Percentiles rank a stretch among this genome's conserved stretches.
phyloP scores from a whole-genome alignment of 2,797 vertebrate genomes.

The Bradypodion ventrale region DNA sequence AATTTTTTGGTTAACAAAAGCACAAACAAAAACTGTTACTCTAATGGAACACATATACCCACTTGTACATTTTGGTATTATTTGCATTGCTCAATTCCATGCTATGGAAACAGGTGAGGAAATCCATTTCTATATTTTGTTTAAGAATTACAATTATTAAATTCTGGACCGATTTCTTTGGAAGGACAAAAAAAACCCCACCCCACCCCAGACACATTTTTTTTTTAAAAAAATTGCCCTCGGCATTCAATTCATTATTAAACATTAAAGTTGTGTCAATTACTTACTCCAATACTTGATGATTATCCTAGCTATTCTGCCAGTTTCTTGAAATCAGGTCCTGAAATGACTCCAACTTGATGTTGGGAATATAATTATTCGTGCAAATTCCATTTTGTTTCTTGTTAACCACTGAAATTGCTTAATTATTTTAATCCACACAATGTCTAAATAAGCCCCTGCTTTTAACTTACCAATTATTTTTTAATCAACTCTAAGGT shows the following conservation, averaged over 20 bases:
- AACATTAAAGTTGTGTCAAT: slow-evolving; percentile 75
- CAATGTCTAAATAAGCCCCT: slow-evolving; percentile 57
- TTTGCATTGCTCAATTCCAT: slow-evolving; percentile 58
- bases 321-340: slow-evolving; percentile 52
- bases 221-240: slow-evolving; percentile 50
- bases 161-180: slow-evolving; percentile 49
- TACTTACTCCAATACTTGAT: slow-evolving; percentile 70
- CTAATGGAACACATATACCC: slow-evolving; percentile 13
- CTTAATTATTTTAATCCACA: slow-evolving; percentile 65
- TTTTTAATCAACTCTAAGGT: slow-evolving; percentile 68
- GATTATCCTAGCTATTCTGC: slow-evolving; percentile 69
- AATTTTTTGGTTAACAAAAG: slow-evolving; percentile 25
- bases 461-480: slow-evolving; percentile 61
- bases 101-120: slow-evolving; percentile 26
- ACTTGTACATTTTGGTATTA: slow-evolving; percentile 41
- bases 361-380: slow-evolving; percentile 62
- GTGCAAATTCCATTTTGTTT: slow-evolving; percentile 69
- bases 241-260: slow-evolving; percentile 70
- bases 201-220: neutral
- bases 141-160: slow-evolving; percentile 40
- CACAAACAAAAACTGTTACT: slow-evolving; percentile 31
- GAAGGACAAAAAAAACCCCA: slow-evolving; percentile 48
- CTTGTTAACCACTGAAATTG: slow-evolving; percentile 56
- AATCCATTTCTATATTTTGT: slow-evolving; percentile 48
- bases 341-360: slow-evolving; percentile 58